phyloP scores from a whole-genome alignment of 2,113 vertebrate species.

The Calidris pugnax region DNA sequence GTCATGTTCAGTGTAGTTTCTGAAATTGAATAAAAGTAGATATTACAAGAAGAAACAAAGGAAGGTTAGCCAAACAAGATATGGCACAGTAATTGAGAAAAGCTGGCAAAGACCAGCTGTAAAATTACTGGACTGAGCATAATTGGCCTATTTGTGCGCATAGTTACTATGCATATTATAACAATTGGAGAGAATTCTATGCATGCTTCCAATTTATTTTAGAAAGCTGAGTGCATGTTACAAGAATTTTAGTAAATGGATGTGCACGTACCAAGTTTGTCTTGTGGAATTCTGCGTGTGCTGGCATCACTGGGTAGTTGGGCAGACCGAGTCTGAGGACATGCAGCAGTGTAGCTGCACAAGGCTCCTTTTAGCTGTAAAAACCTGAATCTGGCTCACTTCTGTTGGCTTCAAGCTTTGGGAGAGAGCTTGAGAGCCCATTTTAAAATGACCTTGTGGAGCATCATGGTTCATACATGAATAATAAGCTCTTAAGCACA shows the following conservation, averaged over 20 bases:
- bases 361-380: not conserved
- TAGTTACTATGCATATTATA: not conserved
- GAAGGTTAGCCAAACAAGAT: conserved; percentile 1
- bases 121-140: conserved; percentile 4
- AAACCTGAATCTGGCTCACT: not conserved
- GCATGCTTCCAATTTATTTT: not conserved
- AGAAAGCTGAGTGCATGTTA: not conserved
- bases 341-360: not conserved
- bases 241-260: not conserved
- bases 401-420: not conserved
- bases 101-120: not conserved
- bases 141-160: conserved; percentile 16
- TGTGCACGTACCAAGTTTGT: not conserved
- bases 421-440: not conserved
- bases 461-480: not conserved
- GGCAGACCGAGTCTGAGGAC: not conserved
- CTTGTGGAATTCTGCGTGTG: not conserved
- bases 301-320: not conserved
- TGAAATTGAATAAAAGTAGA: not conserved
- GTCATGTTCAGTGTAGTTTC: not conserved
- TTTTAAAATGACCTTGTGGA: not conserved
- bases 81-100: not conserved
- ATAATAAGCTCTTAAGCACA: not conserved
- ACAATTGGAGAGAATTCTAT: not conserved
- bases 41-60: not conserved